Base-by-base conservation (phyloP, 1,140 invertebrate genomes). In the Ctenoplectra terminalis region DNA sequence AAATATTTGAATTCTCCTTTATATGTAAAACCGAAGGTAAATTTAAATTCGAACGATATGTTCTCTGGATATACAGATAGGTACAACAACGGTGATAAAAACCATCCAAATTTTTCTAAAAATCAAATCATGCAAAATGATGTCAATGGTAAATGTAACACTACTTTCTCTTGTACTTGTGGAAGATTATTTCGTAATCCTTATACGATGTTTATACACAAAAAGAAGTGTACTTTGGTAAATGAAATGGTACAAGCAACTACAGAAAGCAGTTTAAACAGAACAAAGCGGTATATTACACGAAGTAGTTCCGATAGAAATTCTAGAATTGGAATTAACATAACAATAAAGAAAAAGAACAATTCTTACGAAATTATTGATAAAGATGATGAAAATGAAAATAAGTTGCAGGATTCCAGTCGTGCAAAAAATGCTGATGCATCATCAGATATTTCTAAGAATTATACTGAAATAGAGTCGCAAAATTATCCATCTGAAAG, bases 331-430 rank as follows among this genome's bases (percentile, higher is more conserved):
- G 92, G 91, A 20, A 92, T 94, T 43, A 93, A 86, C 43, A 93
- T 93, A 67, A 93, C 91, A n/a, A 94, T 94, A 26, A 94, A 94
- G 69, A 94, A 93, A 71, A 92, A 90, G 48, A 92, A 94, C 73
- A 84, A 94, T 86, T 93, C 92, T 0, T 94, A 93, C 75, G 91
- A 93, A 71, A 91, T 94, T 73, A 92, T 94, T 13, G 89, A 85
- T 26, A 91, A 87, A 60, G 89, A 93, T 52, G 75, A 50, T 56
- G 64, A 56, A 20, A 84, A 84, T 64, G 77, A 87, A 69, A 77
- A 77, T 20, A 78, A 72, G 26, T 72, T 64, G 8, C 60, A 85
- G n/a, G 54, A 81, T 76, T 58, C 23, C 3, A 67, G 17, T 17
- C 11, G 61, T 74, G 46, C 75, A 2, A 67, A 85, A 23, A 71